These are phyloP conservation scores for Engystomops pustulosus DNA, from an alignment of 2,113 vertebrate genomes.

Conservation along the genomic window DNA sequence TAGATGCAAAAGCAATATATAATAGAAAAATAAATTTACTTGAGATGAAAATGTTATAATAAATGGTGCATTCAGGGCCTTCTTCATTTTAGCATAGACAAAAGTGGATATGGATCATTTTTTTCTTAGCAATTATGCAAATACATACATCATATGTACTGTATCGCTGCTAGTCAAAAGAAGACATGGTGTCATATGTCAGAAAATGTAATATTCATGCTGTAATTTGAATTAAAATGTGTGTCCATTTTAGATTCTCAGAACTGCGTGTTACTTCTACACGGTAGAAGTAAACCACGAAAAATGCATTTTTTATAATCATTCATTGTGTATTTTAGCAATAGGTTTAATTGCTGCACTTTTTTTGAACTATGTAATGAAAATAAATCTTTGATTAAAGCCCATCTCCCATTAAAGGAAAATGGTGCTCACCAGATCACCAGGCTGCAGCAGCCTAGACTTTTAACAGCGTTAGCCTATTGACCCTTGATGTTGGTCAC, in stretches of 20 bases:
- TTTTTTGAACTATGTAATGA: no score
- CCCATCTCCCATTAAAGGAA: no score
- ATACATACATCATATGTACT: slow-evolving; percentile 27
- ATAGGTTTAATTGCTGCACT: no score
- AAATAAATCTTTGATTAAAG: no score
- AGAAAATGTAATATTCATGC: neutral
- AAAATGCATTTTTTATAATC: neutral
- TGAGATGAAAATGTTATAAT: slow-evolving; percentile 10
- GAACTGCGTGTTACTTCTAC: no score
- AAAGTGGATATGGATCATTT: slow-evolving; percentile 24
- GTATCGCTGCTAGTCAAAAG: neutral
- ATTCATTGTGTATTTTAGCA: slow-evolving; percentile 5
- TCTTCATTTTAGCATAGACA: slow-evolving; percentile 6
- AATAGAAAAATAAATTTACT: slow-evolving; percentile 32
- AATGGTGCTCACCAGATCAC: no score
- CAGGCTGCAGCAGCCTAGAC: no score
- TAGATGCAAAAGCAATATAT: neutral
- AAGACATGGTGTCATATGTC: neutral
- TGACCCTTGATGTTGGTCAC: no score
- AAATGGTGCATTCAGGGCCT: slow-evolving; percentile 4
- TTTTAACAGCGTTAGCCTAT: no score
- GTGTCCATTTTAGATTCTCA: neutral
- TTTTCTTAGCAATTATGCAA: slow-evolving; percentile 29
- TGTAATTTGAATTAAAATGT: neutral
- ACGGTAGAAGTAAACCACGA: no score